A percentile compares a stretch with the other conserved stretches of the same genome.
phyloP scores from a whole-genome alignment of 1,140 invertebrate species.

The Camponotus vicinus region DNA sequence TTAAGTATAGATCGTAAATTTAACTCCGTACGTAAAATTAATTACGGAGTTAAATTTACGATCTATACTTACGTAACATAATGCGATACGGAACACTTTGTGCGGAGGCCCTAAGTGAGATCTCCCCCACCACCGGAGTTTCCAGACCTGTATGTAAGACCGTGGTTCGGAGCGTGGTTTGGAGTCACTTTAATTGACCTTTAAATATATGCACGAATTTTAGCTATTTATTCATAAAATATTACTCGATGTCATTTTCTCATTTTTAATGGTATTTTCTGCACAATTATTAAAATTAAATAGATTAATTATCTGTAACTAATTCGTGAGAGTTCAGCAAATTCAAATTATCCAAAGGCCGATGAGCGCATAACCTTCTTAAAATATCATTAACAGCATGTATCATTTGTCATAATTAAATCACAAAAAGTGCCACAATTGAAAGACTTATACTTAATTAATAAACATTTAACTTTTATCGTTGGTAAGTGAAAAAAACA shows the following conservation, averaged over 20 bases:
- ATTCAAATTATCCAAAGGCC: not conserved
- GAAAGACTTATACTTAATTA: not conserved
- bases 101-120: too few species aligned
- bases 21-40: too few species aligned
- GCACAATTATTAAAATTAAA: not conserved
- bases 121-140: too few species aligned
- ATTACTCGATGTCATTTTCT: too few species aligned
- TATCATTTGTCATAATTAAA: not conserved
- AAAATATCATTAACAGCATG: slow-evolving; percentile 29
- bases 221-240: not conserved
- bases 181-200: too few species aligned
- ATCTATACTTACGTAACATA: too few species aligned
- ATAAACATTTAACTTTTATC: not conserved
- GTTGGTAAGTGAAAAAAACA: not conserved
- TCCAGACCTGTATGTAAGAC: too few species aligned
- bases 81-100: too few species aligned
- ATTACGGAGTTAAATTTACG: too few species aligned
- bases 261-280: not conserved
- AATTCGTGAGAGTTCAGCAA: not conserved
- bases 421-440: not conserved
- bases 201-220: not conserved
- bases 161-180: too few species aligned
- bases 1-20: too few species aligned
- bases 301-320: too few species aligned
- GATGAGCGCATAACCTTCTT: slow-evolving; percentile 50